phyloP scores from a whole-genome alignment of 1,140 invertebrate genomes.

The Drosophila hydei region DNA sequence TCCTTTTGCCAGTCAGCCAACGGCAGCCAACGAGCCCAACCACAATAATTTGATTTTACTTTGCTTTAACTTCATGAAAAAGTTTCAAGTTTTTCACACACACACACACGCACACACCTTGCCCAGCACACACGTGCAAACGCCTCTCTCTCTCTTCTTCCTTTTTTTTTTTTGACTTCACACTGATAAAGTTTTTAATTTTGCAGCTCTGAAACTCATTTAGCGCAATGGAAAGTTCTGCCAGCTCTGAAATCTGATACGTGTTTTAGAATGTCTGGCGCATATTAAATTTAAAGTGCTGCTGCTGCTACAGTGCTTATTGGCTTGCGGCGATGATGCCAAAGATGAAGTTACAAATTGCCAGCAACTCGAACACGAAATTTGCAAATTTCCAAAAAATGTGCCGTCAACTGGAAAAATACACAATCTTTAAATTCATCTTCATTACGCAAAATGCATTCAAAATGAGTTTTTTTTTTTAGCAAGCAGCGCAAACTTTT shows the following conservation, averaged over 20 bases:
- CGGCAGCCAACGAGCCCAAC: constrained; percentile 41
- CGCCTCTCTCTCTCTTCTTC: constrained; percentile 1
- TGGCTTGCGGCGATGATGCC: neutral
- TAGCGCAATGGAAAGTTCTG: constrained; percentile 74
- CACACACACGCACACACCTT: constrained; percentile 35
- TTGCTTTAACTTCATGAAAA: constrained; percentile 83
- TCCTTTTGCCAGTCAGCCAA: constrained; percentile 71
- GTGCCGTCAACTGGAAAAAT: constrained; percentile 78
- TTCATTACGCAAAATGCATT: constrained; percentile 75
- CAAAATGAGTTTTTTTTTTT: constrained; percentile 57
- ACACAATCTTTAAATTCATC: constrained; percentile 80
- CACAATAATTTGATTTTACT: constrained; percentile 83
- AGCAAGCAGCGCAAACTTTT: constrained; percentile 38
- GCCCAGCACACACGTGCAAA: constrained; percentile 31
- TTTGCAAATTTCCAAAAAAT: constrained; percentile 57
- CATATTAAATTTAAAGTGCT: constrained; percentile 73
- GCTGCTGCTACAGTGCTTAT: constrained; percentile 2
- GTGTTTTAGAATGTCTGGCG: constrained; percentile 67
- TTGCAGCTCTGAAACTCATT: constrained; percentile 78
- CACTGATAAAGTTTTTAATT: constrained; percentile 80
- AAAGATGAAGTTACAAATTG: constrained; percentile 23
- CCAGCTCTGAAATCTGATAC: constrained; percentile 65
- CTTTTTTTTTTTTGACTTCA: constrained; percentile 19
- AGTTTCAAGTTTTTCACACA: constrained; percentile 75
- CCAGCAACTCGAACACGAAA: constrained; percentile 56